Evolutionary conservation across 1,140 invertebrate genomes (phyloP), one percentile per base, ranked within the genome.

Genomic region (Heterodera schachtii): DNA sequence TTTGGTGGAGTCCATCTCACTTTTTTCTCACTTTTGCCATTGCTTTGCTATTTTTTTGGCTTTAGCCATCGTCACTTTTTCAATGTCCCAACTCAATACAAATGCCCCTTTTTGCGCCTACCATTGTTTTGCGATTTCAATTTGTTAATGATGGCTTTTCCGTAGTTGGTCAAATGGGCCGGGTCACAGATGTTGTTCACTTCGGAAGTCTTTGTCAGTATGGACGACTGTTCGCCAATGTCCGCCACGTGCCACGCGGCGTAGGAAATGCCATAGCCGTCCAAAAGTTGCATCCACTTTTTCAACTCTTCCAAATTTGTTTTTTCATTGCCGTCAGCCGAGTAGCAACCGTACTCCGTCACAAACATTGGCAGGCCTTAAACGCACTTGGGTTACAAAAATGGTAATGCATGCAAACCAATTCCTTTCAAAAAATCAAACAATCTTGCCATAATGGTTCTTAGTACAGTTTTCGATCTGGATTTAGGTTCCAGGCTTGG

Each of bases 281-380:
- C 78, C 31, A 79, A 46, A 4, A 79, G 43, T 19, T 31, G 8
- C 41, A 46, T 73, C 78, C 78, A 79, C 49, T 67, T n/a, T 9
- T 46, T 52, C 6, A 52, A 41, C 13, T 64, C 31, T 43, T 2
- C 41, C 52, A n/a, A 19, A 52, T 79, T 44, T 11, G 19, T 21
- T 8, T 52, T 52, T 52, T 52, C 11, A 49, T n/a, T 47, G 44
- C 77, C 77, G 70, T 66, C n/a, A 13, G 60, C 31, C n/a, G 69
- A 52, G 44, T 49, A 31, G 2, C 49, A 41, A 5, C 60, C 67
- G 11, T 79, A 79, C 71, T 79, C 60, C 7, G 78, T 79, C 6
- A 73, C 78, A 79, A 79, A 79, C 46, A 79, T 73, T 3, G 57
- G 66, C 0, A 66, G 21, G 19, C 67, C 67, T 69, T 8, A 6